Base-by-base conservation (phyloP, 1,140 invertebrate species). In the Cyclina sinensis region DNA sequence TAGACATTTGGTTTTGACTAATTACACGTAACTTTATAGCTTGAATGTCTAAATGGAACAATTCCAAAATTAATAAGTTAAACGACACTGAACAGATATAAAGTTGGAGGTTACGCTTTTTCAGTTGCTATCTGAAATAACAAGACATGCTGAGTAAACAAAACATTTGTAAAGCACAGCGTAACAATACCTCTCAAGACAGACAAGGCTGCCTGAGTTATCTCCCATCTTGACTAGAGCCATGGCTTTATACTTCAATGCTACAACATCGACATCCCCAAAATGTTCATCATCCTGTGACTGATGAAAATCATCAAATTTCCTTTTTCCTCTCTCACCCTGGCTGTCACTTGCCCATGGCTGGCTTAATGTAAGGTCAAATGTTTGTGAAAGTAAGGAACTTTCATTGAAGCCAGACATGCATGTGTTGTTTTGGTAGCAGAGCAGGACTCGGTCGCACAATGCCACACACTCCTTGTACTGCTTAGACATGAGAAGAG, bases 381-480 rank as follows among this genome's bases (percentile, higher is more conserved):
- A 73, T 73, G 68, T 73, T 78, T 78, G 74, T 51, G 74, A 78
- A 14, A 78, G 30, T 12, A 54, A 0, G 18, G 46, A 51, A 3
- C 24, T 57, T 4, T 78, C 74, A 30, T 76, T 24, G 2, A 39
- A 18, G 51, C 16, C 11, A 21, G 81, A 70, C 24, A 35, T 65
- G n/a, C n/a, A n/a, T n/a, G n/a, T n/a, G 32, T 83, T 62, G 37
- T 37, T 62, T 32, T 83, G 62, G 27, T 70, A 83, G 46, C 81
- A 46, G 18, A 48, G 30, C 1, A 83, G 30, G 2, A 83, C 57
- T 24, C n/a, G 12, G 30, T 83, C 65, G 70, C 81, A 83, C 0
- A 83, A n/a, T 12, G 24, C 0, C 27, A 83, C n/a, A 51, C 81
- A 83, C 14, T 83, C 81, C 27, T 39, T 24, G 39, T 70, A 83